Percentiles rank a stretch among this genome's conserved stretches.
These are phyloP conservation scores for Monodelphis domestica DNA, from an alignment of 2,797 vertebrate genomes.

Conservation along the genomic window DNA sequence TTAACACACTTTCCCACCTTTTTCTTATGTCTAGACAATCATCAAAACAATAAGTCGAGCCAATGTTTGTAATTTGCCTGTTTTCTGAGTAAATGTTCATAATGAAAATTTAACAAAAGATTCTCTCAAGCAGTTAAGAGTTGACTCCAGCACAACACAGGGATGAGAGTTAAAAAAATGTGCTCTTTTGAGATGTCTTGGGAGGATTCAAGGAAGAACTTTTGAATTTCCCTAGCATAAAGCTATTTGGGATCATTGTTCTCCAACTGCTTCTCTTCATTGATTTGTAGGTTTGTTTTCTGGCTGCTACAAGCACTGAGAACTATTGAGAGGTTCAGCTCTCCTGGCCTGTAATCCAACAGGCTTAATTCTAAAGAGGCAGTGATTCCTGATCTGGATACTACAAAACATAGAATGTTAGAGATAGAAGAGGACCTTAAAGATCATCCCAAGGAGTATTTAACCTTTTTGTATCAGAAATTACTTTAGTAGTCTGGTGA, in stretches of 20 bases:
- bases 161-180: background rate
- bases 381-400: background rate
- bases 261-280: background rate
- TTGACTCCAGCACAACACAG: background rate
- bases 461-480: background rate
- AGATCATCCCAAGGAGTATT: background rate
- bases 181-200: conserved; percentile 20
- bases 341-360: background rate
- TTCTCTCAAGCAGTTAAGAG: too few relatives aligned
- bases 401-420: background rate
- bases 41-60: background rate
- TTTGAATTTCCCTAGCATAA: background rate
- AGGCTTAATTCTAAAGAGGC: background rate
- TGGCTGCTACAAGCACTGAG: background rate
- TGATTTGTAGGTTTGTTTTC: conserved; percentile 7
- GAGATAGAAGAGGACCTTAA: background rate
- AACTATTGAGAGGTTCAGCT: background rate
- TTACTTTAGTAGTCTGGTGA: background rate
- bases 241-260: background rate
- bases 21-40: background rate
- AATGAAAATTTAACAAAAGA: background rate
- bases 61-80: background rate
- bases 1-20: background rate
- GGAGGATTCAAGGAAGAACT: conserved; percentile 14
- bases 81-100: too few relatives aligned